A percentile compares a stretch with the other conserved stretches of the same genome.
These are phyloP conservation scores for Gnatocerus cornutus DNA, from an alignment of 2,888 invertebrate genomes.

Conservation along the genomic window DNA sequence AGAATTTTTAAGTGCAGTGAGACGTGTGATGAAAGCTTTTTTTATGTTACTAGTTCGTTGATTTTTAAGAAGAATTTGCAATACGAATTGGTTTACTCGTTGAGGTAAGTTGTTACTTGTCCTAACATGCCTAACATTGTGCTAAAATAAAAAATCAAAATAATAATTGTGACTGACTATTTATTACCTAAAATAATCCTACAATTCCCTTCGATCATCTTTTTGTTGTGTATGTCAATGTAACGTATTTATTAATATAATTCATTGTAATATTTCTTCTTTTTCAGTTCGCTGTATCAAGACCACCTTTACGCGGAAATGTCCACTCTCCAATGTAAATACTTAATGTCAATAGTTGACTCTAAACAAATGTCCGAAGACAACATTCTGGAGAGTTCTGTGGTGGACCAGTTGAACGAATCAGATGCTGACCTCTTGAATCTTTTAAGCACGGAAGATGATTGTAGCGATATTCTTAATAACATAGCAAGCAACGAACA, in stretches of 20 bases:
- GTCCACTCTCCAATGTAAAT: conserved; percentile 56
- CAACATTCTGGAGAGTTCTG: conserved; percentile 60
- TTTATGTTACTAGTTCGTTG: too few species aligned
- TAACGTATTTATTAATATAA: neutral
- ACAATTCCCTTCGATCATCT: too few species aligned
- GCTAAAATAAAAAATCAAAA: too few species aligned
- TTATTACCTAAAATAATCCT: too few species aligned
- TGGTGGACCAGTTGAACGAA: conserved; percentile 66
- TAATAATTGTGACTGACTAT: too few species aligned
- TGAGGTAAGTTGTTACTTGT: too few species aligned
- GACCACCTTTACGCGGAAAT: conserved; percentile 59
- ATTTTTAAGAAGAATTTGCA: too few species aligned
- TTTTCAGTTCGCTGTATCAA: conserved; percentile 61
- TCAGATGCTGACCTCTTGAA: conserved; percentile 67
- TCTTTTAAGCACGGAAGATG: conserved; percentile 66
- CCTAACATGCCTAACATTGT: too few species aligned
- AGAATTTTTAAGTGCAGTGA: too few species aligned
- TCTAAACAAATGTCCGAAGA: conserved; percentile 57
- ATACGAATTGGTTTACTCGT: too few species aligned
- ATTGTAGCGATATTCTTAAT: conserved; percentile 66
- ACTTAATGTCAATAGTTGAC: conserved; percentile 61
- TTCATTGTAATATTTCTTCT: conserved; percentile 5
- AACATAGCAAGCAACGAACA: conserved; percentile 68
- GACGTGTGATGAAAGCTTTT: too few species aligned
- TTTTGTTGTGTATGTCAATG: neutral